Base-by-base conservation (phyloP, 2,888 invertebrate species). In the Epinotia bilunana region DNA sequence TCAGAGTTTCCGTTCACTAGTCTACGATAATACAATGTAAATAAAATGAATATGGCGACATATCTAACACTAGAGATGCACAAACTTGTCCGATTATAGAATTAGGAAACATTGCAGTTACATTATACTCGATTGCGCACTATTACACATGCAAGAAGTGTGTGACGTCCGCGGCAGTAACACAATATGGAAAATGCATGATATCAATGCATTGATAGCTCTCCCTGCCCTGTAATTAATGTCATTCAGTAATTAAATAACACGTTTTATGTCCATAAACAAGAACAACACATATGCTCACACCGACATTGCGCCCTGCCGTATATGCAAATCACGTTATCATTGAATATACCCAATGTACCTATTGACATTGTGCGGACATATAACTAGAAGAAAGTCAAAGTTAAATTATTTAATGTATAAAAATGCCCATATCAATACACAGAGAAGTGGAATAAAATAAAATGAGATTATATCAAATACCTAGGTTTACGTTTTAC, bases 191-290 rank as follows among this genome's bases (percentile, higher is more conserved):
- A 12, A 57, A 57, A 20, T 20, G 18, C 18, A 62, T 3, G n/a
- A 5, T 61, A 71, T 62, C 70, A 53, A 39, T 20, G 62, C 16
- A 16, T 61, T 20, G 70, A 72, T 58, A 72, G 39, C 53, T n/a
- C 12, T 2, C 49, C 28, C 63, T 63, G 23, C 39, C 55, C 63
- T 16, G 33, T 12, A 33, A 33, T 9, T 39, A 39, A 39, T 39
- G 58, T 65, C 72, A 65, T 12, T 23, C 64, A 49, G 33, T 64
- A 49, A 72, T 58, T 63, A 65, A 72, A 72, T 65, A 20, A 53
- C 53, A 53, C 53, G 49, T 39, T 70, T 70, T 71, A 71, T 20
- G 46, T 18, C 33, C 33, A 13, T 12, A 46, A n/a, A 71, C 62
- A 61, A 53, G 70, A 33, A 9, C 12, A 23, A 33, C 18, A 16